Base-by-base conservation (phyloP, 2,888 invertebrate genomes). In the Choristoneura rosaceana region DNA sequence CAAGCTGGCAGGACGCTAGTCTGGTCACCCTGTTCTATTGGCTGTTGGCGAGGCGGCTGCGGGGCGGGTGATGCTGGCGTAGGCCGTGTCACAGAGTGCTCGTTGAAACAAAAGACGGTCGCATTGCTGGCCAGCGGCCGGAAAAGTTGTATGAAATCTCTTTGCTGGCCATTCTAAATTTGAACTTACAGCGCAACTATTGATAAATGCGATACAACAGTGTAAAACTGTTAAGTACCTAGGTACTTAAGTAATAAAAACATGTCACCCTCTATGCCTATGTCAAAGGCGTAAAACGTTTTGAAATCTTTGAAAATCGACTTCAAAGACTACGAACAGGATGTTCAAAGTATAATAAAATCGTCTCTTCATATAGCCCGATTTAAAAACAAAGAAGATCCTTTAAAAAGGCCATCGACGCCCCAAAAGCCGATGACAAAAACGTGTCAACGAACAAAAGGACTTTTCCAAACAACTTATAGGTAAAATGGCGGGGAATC, bases 401-500 rank as follows among this genome's bases (percentile, higher is more conserved):
- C 50, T 64, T 41, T 52, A 33, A 66, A 74, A 74, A 61, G 50
- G 59, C 41, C 60, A 52, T 60, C 73, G 50, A 34, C 61, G 34
- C 68, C 38, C 38, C 43, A 60, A 73, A 73, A 62, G 62, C 62
- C 70, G 60, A 52, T 66, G 62, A 55, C 71, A 71, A 75, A 78
- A 79, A 76, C 74, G 70, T 76, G 76, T 73, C 73, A 76, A 76
- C 71, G 77, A 77, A 77, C 78, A 78, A 78, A 71, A 75, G 74
- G 64, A 58, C 75, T 78, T 76, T 79, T 70, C 77, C 79, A 83
- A 84, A 88, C 87, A 88, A 85, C 80, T 84, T 82, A 81, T 78
- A 76, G 73, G 63, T 73, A 69, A 64, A 73, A 73, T 71, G 64
- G 84, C 84, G 84, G 85, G 81, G 82, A 86, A 88, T 73, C 85